Evolutionary conservation across 1,140 invertebrate species (phyloP).

Genomic region (Leucophenga varia): DNA sequence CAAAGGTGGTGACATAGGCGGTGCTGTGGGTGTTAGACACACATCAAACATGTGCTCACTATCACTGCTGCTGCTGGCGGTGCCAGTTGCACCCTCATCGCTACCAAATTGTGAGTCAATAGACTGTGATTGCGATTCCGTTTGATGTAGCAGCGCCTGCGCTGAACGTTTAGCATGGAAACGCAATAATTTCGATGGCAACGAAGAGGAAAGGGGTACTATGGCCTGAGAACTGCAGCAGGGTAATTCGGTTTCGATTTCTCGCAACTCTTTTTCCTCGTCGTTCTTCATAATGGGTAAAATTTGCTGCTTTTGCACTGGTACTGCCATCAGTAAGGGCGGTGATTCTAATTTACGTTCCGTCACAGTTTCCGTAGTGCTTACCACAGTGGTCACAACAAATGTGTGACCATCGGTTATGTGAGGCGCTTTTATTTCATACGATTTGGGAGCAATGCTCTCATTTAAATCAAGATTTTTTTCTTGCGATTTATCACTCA

Average conservation of each 20-base stretch:
- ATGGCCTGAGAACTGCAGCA: slow-evolving; percentile 38
- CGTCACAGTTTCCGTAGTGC: slow-evolving; percentile 5
- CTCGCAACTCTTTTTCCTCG: neutral
- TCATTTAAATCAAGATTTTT: neutral
- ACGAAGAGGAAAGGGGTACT: slow-evolving; percentile 43
- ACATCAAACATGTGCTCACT: neutral
- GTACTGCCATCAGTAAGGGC: slow-evolving; percentile 36
- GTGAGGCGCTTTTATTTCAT: slow-evolving; percentile 35
- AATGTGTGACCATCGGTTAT: slow-evolving; percentile 40
- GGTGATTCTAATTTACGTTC: neutral
- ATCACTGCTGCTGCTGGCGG: neutral
- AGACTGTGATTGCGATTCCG: slow-evolving; percentile 13
- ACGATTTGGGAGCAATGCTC: slow-evolving; percentile 1
- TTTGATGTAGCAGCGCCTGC: slow-evolving; percentile 37
- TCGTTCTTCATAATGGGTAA: neutral
- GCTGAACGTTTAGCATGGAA: slow-evolving; percentile 45
- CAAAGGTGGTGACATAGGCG: slow-evolving; percentile 34
- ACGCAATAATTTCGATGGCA: slow-evolving; percentile 43
- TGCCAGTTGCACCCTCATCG: slow-evolving; percentile 27
- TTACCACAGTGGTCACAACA: slow-evolving; percentile 32
- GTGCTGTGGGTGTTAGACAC: slow-evolving; percentile 25
- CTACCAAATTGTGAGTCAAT: slow-evolving; percentile 49
- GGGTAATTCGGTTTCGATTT: slow-evolving; percentile 20
- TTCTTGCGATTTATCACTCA: slow-evolving; percentile 14
- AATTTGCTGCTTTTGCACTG: slow-evolving; percentile 20